Conservation (phyloP, 2,113 vertebrate genomes). For the Arenaria interpres region DNA sequence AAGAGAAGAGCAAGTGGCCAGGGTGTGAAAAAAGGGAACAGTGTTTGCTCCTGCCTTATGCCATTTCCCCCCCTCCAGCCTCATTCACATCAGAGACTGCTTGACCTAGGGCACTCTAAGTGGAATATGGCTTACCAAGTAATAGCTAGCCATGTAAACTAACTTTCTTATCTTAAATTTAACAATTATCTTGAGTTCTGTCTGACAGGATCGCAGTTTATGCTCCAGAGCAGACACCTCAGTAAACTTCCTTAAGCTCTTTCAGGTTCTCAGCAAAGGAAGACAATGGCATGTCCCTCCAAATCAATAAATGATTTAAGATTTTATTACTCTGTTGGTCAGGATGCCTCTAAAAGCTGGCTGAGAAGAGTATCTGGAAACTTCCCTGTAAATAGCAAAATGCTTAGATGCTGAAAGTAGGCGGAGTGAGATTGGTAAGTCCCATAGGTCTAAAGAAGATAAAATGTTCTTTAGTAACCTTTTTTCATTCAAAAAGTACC, state of each 20-base stretch:
- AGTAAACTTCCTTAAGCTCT: background rate
- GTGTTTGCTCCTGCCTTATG: background rate
- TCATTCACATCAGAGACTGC: background rate
- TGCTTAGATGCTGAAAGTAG: background rate
- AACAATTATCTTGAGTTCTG: background rate
- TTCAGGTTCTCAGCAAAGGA: background rate
- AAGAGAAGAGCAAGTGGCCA: background rate
- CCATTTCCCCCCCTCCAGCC: background rate
- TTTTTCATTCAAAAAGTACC: background rate
- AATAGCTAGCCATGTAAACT: background rate
- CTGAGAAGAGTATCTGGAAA: background rate
- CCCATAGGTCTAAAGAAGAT: background rate
- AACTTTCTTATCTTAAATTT: background rate
- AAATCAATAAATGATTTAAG: background rate
- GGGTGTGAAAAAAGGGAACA: background rate
- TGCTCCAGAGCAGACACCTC: background rate
- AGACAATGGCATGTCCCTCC: background rate
- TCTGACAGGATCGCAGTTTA: background rate
- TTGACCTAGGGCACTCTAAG: background rate
- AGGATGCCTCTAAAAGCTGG: background rate
- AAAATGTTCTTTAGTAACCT: background rate
- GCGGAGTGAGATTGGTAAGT: background rate
- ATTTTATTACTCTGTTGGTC: background rate
- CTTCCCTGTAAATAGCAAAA: background rate
- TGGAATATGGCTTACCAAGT: background rate